phyloP scores from a whole-genome alignment of 2,888 invertebrate genomes.

The Brenthis ino region DNA sequence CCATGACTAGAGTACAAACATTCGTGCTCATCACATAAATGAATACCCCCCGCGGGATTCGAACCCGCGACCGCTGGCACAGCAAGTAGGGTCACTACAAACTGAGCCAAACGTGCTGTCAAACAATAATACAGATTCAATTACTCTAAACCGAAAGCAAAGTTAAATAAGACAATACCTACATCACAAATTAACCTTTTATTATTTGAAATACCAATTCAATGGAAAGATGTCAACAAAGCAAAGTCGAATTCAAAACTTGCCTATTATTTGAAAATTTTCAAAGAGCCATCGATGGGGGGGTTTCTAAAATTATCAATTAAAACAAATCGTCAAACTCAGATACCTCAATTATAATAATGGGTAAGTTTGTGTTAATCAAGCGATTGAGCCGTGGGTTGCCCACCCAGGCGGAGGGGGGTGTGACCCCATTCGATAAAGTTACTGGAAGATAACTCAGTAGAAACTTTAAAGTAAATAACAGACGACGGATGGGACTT shows the following conservation, averaged over 20 bases:
- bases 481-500: conserved; percentile 25
- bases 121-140: not conserved
- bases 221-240: conserved; percentile 12
- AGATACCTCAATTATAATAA: conserved; percentile 60
- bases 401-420: conserved; percentile 19
- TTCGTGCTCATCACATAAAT: too few relatives aligned
- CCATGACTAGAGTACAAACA: too few relatives aligned
- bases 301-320: conserved; percentile 49
- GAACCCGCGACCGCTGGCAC: too few relatives aligned
- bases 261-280: conserved; percentile 30
- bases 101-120: too few relatives aligned
- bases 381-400: conserved; percentile 51
- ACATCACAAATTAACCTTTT: conserved; percentile 6
- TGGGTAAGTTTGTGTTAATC: conserved; percentile 62
- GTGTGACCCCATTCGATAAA: conserved; percentile 12
- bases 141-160: not conserved
- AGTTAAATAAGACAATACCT: conserved; percentile 1
- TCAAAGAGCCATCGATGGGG: conserved; percentile 40
- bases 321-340: conserved; percentile 52
- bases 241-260: conserved; percentile 22
- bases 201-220: conserved; percentile 3
- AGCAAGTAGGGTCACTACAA: too few relatives aligned
- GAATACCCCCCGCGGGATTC: too few relatives aligned
- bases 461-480: conserved; percentile 16
- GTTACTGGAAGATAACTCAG: conserved; percentile 34